Conservation (phyloP, 1,140 invertebrate genomes). For the Doryteuthis pealeii region DNA sequence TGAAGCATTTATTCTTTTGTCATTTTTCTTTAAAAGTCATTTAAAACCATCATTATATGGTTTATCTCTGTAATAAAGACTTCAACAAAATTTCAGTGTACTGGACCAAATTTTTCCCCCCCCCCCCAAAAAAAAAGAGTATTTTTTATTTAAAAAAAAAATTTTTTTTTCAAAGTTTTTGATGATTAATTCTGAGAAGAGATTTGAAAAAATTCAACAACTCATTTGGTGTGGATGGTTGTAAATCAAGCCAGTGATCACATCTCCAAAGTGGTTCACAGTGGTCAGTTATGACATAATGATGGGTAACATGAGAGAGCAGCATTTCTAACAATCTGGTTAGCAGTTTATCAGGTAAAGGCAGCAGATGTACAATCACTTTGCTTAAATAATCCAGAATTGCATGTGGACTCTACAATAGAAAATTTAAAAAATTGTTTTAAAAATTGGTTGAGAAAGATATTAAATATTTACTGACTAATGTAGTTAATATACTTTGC, state of each 20-base stretch:
- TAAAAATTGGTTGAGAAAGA: too few relatives aligned
- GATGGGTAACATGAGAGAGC: constrained; percentile 5
- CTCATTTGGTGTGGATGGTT: neutral
- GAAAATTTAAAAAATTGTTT: neutral
- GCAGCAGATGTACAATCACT: neutral
- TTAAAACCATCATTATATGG: too few relatives aligned
- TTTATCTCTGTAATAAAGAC: too few relatives aligned
- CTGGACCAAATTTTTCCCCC: too few relatives aligned
- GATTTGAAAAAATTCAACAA: constrained; percentile 1
- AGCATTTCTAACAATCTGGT: neutral
- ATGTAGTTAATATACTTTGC: too few relatives aligned
- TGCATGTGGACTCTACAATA: neutral
- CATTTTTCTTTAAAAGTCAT: too few relatives aligned
- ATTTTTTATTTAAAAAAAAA: too few relatives aligned
- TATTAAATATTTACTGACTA: too few relatives aligned
- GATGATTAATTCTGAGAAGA: neutral
- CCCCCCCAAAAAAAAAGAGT: too few relatives aligned
- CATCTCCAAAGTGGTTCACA: neutral
- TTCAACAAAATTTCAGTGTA: too few relatives aligned
- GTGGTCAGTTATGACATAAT: neutral
- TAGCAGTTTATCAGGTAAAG: neutral
- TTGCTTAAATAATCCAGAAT: neutral
- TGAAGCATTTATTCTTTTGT: too few relatives aligned
- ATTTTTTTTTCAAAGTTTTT: too few relatives aligned
- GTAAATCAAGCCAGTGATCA: neutral